Conservation (phyloP, 2,113 vertebrate species). For the Crotalus viridis region DNA sequence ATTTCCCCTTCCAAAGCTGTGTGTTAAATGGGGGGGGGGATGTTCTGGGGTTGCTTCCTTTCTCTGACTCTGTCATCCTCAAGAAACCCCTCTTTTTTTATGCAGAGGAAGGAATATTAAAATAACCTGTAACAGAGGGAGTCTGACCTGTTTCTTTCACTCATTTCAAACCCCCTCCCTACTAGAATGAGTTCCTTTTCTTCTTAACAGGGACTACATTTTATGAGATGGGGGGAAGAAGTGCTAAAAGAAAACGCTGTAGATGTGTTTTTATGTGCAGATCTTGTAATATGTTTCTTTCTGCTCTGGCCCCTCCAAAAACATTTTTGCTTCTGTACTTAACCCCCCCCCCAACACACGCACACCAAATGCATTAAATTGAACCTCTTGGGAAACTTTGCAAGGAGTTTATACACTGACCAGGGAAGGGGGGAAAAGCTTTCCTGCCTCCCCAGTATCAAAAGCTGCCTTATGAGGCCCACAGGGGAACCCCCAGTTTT, state of each 20-base stretch:
- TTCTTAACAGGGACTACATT: background rate
- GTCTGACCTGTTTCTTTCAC: background rate
- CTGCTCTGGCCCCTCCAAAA: background rate
- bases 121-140: background rate
- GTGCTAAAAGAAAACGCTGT: background rate
- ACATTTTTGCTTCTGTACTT: background rate
- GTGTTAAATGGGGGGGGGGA: background rate
- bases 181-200: background rate
- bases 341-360: background rate
- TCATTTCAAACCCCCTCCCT: background rate
- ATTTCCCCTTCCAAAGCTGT: background rate
- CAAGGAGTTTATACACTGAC: background rate
- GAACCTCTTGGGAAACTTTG: slow-evolving; percentile 25
- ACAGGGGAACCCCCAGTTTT: background rate
- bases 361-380: background rate
- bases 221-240: background rate
- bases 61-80: background rate
- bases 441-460: background rate
- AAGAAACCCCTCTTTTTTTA: background rate
- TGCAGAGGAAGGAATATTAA: background rate
- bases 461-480: background rate
- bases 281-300: background rate
- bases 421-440: background rate
- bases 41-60: background rate
- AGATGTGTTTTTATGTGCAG: background rate